Evolutionary conservation across 1,140 invertebrate species (phyloP), one percentile per base, ranked within the genome.

Genomic region (Phymastichus coffea): DNA sequence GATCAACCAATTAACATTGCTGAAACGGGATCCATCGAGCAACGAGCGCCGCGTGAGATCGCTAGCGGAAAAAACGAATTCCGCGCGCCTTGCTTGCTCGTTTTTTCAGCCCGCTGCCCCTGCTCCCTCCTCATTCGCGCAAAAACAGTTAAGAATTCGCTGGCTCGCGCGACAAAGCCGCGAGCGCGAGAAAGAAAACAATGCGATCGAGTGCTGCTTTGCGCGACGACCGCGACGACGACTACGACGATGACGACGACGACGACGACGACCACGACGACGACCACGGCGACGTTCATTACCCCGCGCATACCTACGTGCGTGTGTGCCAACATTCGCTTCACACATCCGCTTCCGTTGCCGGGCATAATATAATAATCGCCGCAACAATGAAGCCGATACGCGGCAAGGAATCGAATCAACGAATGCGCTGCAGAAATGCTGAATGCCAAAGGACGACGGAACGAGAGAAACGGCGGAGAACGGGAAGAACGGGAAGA

Each of bases 301-400:
- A 75, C 71, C 71, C 67, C 46, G 57, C 63, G 57, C n/a, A n/a
- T n/a, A 53, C 1, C 22, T 12, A 38, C 10, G 10, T 38, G 37
- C 37, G 37, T 51, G 9, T 44, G 41, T 23, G 47, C n/a, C n/a
- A 40, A 67, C 67, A 67, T 71, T 72, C 65, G 68, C 70, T 76
- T 79, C 78, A 79, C 78, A 75, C 76, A 78, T 80, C 78, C 78
- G 76, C 60, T 80, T 80, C 77, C 78, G 77, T 70, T 66, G 58
- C 38, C 12, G 59, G 41, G 43, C 35, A 64, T 69, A 75, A 75
- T 71, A 75, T 68, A 77, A 76, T 73, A 76, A 78, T 77, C 73
- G 72, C 64, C 66, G 66, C 63, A 64, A 64, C 64, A n/a, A n/a
- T n/a, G n/a, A n/a, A n/a, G n/a, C n/a, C n/a, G n/a, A n/a, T n/a